Evolutionary conservation across 2,113 vertebrate species (phyloP).

Genomic region (Podiceps cristatus): DNA sequence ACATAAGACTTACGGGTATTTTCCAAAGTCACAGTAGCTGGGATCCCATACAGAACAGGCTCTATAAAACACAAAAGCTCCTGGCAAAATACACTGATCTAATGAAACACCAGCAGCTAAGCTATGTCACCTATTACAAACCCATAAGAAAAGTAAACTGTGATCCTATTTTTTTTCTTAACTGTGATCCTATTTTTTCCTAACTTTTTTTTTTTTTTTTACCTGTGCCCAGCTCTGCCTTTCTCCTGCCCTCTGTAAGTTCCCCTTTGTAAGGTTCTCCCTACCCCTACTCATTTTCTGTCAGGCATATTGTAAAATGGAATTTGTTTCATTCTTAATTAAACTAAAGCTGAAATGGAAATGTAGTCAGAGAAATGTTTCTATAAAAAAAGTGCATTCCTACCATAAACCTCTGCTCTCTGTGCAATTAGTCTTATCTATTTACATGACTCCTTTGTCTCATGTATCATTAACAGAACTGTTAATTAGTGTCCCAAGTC

Average conservation of each 20-base stretch:
- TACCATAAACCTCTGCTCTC: not conserved
- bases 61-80: not conserved
- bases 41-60: not conserved
- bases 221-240: not conserved
- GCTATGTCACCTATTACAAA: not conserved
- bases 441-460: not conserved
- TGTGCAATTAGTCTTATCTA: not conserved
- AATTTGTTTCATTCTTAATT: not conserved
- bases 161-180: not conserved
- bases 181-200: not conserved
- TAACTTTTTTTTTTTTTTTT: not conserved
- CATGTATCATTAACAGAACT: constrained; percentile 1
- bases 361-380: not conserved
- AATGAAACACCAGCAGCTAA: not conserved
- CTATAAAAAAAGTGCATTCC: not conserved
- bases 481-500: constrained; percentile 28
- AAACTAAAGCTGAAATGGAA: not conserved
- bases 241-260: not conserved
- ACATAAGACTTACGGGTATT: not conserved
- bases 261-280: not conserved
- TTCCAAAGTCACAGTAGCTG: not conserved
- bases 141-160: not conserved
- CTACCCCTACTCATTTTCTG: not conserved
- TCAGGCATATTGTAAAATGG: not conserved
- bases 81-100: not conserved